phyloP scores from a whole-genome alignment of 2,888 invertebrate genomes.

The Drosophila recens region DNA sequence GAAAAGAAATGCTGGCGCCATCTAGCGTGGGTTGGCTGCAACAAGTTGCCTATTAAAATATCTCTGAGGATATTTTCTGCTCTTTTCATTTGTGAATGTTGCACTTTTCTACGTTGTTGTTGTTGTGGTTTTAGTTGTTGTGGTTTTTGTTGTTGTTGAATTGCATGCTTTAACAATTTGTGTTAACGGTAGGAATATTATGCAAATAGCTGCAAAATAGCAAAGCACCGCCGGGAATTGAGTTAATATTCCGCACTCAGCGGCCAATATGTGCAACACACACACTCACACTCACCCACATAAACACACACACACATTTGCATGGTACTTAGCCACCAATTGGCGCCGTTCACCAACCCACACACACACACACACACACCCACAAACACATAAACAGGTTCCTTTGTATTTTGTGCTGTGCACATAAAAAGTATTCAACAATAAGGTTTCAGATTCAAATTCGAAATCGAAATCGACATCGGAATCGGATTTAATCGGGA shows the following conservation, averaged over 20 bases:
- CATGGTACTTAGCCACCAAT: neutral
- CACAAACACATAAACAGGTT: constrained; percentile 27
- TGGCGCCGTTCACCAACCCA: neutral
- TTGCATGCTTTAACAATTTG: neutral
- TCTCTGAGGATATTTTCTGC: no score
- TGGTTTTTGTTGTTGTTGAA: neutral
- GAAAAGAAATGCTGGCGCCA: neutral
- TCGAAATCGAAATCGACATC: neutral
- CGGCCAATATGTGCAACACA: constrained; percentile 51
- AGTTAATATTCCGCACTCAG: constrained; percentile 34
- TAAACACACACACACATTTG: neutral
- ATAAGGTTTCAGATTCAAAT: constrained; percentile 24
- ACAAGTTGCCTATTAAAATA: no score
- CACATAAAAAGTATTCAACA: constrained; percentile 31
- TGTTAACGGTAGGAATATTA: constrained; percentile 13
- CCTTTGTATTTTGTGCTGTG: constrained; percentile 31
- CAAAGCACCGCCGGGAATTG: constrained; percentile 26
- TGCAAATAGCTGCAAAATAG: constrained; percentile 26
- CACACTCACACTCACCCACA: neutral
- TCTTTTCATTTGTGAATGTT: neutral
- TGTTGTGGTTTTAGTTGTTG: neutral
- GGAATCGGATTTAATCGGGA: constrained; percentile 4
- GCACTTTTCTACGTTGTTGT: neutral
- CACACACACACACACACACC: no score
- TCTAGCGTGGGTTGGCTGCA: neutral